These are phyloP conservation scores for Parnassius mnemosyne DNA, from an alignment of 2,888 invertebrate genomes.

Conservation along the genomic window DNA sequence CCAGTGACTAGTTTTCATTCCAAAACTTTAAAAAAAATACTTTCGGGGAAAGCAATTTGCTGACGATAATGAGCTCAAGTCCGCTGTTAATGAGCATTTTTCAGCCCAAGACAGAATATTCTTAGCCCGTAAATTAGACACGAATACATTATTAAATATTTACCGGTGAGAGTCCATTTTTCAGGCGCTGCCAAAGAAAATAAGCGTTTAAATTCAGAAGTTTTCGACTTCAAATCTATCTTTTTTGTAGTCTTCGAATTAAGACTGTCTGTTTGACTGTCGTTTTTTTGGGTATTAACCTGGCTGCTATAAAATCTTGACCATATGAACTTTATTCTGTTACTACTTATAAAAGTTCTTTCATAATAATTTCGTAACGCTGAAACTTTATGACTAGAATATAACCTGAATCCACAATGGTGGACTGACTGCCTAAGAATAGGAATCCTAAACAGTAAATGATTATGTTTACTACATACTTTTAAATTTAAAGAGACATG, in stretches of 20 bases:
- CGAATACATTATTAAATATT: conserved; percentile 10
- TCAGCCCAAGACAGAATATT: no score
- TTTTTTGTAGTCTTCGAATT: conserved; percentile 58
- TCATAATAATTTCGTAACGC: conserved; percentile 59
- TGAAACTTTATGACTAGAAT: conserved; percentile 57
- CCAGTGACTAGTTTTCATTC: no score
- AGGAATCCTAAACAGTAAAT: conserved; percentile 49
- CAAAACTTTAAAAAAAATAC: no score
- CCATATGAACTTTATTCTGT: conserved; percentile 51
- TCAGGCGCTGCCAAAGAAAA: conserved; percentile 82
- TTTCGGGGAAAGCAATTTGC: no score
- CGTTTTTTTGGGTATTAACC: conserved; percentile 63
- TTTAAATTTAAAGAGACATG: conserved; percentile 57
- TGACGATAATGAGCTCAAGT: no score
- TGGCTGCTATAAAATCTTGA: conserved; percentile 61
- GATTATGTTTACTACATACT: conserved; percentile 54
- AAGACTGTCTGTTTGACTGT: conserved; percentile 45
- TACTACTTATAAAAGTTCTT: conserved; percentile 50
- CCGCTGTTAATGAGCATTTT: no score
- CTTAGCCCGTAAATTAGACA: no score
- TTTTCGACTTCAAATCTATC: conserved; percentile 73
- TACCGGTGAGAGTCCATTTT: conserved; percentile 82
- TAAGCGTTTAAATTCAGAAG: conserved; percentile 77
- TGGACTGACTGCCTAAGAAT: conserved; percentile 53
- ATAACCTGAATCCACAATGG: conserved; percentile 65